phyloP scores from a whole-genome alignment of 2,888 invertebrate genomes.

The Phlogophora meticulosa region DNA sequence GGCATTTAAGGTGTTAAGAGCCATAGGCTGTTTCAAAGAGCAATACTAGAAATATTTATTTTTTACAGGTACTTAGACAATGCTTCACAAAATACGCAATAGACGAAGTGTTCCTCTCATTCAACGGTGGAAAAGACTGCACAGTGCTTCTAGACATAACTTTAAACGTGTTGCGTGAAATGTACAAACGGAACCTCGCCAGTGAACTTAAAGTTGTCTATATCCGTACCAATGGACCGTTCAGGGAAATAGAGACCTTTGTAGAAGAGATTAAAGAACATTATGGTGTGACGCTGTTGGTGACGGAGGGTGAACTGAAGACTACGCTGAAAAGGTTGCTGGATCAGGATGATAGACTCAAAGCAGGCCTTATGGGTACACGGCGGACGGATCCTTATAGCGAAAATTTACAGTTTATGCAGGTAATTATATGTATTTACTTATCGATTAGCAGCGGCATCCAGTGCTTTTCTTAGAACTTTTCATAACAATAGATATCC shows the following conservation, averaged over 20 bases:
- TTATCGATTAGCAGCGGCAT: neutral
- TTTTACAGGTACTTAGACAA: slow-evolving; percentile 91
- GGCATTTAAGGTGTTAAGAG: no score
- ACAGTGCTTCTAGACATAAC: slow-evolving; percentile 94
- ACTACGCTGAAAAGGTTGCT: slow-evolving; percentile 93
- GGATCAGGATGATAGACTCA: slow-evolving; percentile 91
- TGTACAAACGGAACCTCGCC: slow-evolving; percentile 77
- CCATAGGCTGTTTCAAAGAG: no score
- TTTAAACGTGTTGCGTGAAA: slow-evolving; percentile 76
- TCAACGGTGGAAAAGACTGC: slow-evolving; percentile 99
- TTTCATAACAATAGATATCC: slow-evolving; percentile 13
- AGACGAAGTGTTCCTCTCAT: slow-evolving; percentile 96
- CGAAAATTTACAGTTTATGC: slow-evolving; percentile 92
- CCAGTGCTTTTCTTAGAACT: slow-evolving; percentile 12
- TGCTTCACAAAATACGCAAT: slow-evolving; percentile 92
- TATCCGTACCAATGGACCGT: slow-evolving; percentile 95
- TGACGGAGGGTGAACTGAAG: slow-evolving; percentile 93
- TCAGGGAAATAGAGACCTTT: slow-evolving; percentile 96
- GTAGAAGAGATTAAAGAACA: slow-evolving; percentile 93
- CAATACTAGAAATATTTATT: slow-evolving; percentile 7
- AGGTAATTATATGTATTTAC: slow-evolving; percentile 86
- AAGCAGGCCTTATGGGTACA: slow-evolving; percentile 98
- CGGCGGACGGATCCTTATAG: slow-evolving; percentile 97
- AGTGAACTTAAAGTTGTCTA: slow-evolving; percentile 94
- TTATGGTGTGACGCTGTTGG: slow-evolving; percentile 94